A percentile compares a stretch with the other conserved stretches of the same genome.
Conservation (phyloP, 2,113 vertebrate genomes). For the Lagopus leucura region DNA sequence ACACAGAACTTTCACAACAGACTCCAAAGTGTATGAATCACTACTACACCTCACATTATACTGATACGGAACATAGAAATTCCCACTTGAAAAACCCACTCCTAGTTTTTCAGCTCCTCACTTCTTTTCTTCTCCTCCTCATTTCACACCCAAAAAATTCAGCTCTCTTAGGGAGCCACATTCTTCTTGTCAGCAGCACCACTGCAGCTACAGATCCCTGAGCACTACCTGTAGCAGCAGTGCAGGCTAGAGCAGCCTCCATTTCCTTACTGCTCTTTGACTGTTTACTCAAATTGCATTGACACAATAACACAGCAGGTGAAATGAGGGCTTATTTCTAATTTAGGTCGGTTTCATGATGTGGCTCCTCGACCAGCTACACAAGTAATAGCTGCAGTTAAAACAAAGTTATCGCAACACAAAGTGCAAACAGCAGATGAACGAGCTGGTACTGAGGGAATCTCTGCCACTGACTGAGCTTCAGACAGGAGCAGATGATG, state of each 20-base stretch:
- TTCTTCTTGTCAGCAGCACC: neutral
- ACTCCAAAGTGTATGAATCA: neutral
- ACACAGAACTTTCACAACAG: neutral
- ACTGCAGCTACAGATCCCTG: accelerated
- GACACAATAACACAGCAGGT: neutral
- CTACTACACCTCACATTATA: neutral
- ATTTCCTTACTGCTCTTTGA: neutral
- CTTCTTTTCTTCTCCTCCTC: accelerated
- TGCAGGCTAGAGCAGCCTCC: neutral
- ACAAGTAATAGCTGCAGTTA: neutral
- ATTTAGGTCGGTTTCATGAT: neutral
- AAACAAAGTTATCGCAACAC: neutral
- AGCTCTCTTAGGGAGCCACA: neutral
- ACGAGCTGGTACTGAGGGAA: neutral
- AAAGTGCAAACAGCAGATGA: neutral
- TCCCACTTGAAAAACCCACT: neutral
- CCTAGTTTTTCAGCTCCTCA: neutral
- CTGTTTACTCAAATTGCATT: neutral
- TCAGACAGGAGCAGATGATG: neutral
- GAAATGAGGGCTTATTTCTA: neutral
- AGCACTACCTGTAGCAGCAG: neutral
- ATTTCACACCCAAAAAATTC: neutral
- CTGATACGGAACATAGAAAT: neutral
- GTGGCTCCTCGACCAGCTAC: neutral
- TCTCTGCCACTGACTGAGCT: neutral